Base-by-base conservation (phyloP, 2,888 invertebrate species). In the Ornithoptera alexandrae region DNA sequence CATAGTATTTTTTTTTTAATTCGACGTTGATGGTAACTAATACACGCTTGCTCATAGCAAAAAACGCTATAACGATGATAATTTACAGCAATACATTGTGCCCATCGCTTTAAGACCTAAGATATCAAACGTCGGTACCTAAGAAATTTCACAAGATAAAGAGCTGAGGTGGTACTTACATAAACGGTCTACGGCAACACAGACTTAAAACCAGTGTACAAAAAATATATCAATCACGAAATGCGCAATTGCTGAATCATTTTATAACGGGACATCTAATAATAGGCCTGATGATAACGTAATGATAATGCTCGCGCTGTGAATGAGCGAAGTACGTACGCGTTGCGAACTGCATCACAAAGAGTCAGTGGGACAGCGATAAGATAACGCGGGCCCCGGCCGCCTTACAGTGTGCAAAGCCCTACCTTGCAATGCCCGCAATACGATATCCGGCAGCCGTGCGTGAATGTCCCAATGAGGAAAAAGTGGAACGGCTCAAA, bases 321-420 rank as follows among this genome's bases (percentile, higher is more conserved):
- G 72, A 69, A 72, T 71, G 71, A 71, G 66, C 71, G 64, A 70
- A 65, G 72, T 65, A 64, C 42, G 58, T 53, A 39, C 39, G 22
- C 17, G 58, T 46, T 53, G 67, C 46, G 65, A 50, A 63, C 39
- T 63, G 63, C 50, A 57, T 36, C 62, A 63, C 74, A 64, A 18
- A 72, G 68, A 73, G 74, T 75, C 73, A 75, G 70, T 75, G 64
- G 75, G 72, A 60, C 75, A 69, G 12, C 65, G 75, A 75, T 75
- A 75, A 75, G 69, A 68, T 65, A 63, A 65, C 20, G n/a, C 57
- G 17, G 18, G 30, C 8, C 15, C 1, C 8, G 39, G 60, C 7
- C 50, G 50, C 50, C 15, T 50, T 8, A 42, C 50, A 17, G 50
- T 50, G 50, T 50, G 50, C 50, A 15, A n/a, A 50, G 57, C 57